Base-by-base conservation (phyloP, 2,888 invertebrate genomes). In the Microctonus aethiopoides region DNA sequence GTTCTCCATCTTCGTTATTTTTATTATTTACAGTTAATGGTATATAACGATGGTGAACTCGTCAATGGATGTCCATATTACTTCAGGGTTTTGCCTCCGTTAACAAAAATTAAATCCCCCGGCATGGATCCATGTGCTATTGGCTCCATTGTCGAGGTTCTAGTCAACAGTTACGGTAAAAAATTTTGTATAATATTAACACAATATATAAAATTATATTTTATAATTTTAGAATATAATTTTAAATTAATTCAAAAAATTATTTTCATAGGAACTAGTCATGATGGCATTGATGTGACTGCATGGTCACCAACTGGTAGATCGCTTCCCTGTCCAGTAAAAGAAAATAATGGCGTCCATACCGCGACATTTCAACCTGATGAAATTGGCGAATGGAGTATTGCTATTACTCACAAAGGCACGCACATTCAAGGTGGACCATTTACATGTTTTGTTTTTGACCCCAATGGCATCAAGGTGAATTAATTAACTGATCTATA, bases 321-420 rank as follows among this genome's bases (percentile, higher is more conserved):
- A 57, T 91, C 93, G 0, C 90, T 95, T 68, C 90, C 91, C 72
- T 94, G 95, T 84, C 95, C 95, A 0, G 92, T 95, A n/a, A 92
- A 92, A 54, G 93, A 94, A 74, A 92, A 93, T n/a, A 93, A 94
- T 57, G 96, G 95, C 68, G 95, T 95, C 66, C 97, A 97, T 84
- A 95, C 95, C 77, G 97, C 98, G 76, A 97, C 96, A 80, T 99
- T 99, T 87, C 96, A 97, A 83, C 99, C 99, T 0, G 95, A 97
- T 79, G 98, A 99, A 88, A 94, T 97, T 46, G 99, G 98, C 69
- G 95, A 96, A 81, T 99, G 98, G 98, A 93, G 95, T 79, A 97
- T 99, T 68, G 95, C 95, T 75, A 97, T 99, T 75, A 93, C 95
- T 20, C 98, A 98, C 86, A 97, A 98, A 84, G 96, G 96, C 36